A percentile compares a stretch with the other conserved stretches of the same genome.
Conservation (phyloP, 2,113 vertebrate species). For the Corythaixoides concolor region DNA sequence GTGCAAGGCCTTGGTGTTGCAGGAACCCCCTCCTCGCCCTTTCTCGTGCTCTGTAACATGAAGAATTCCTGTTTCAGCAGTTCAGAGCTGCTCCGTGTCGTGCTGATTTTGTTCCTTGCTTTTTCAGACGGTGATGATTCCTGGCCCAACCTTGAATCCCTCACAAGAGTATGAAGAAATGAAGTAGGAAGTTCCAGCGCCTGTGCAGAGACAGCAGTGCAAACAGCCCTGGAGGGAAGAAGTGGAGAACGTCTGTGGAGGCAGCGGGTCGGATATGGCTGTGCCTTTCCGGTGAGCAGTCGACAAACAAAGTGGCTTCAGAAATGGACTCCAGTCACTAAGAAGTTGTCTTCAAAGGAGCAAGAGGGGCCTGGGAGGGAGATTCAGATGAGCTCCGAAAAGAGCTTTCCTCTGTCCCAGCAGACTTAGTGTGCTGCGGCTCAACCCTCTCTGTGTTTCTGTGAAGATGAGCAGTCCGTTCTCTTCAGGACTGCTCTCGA, state of each 20-base stretch:
- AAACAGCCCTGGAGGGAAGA: background rate
- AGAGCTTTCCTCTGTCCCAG: background rate
- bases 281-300: background rate
- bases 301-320: background rate
- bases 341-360: background rate
- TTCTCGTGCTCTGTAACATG: background rate
- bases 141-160: conserved; percentile 79
- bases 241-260: background rate
- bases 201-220: conserved; percentile 68
- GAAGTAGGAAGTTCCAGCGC: conserved; percentile 47
- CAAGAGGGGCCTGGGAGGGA: background rate
- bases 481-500: background rate
- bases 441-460: background rate
- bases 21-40: background rate
- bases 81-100: background rate
- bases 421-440: background rate
- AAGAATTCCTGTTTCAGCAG: background rate
- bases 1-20: background rate
- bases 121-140: conserved; percentile 88
- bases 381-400: background rate
- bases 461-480: background rate
- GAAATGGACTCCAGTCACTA: background rate
- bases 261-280: background rate
- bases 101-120: background rate
- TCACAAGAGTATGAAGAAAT: conserved; percentile 75